Base-by-base conservation (phyloP, 2,797 vertebrate genomes). In the Toxotes lorentzi region DNA sequence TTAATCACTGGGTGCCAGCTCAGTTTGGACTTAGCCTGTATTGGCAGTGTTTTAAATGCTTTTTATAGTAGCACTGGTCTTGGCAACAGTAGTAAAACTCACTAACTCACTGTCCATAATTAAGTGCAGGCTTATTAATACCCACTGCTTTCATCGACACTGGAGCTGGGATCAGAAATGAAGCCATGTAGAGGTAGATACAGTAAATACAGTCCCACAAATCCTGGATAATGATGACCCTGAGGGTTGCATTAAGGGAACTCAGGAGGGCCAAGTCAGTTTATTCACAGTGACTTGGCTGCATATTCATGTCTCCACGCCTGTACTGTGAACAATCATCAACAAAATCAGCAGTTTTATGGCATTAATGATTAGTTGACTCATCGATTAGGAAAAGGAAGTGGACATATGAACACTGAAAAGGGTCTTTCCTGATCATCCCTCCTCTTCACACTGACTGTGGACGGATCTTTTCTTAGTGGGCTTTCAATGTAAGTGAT, bases 1-100 rank as follows among this genome's bases (percentile, higher is more conserved):
- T 53, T 78, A 69, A 73, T 32, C 43, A 23, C 67, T 32, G 19
- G 19, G 4, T 78, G 61, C 69, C 59, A 60, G 65, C 85, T 73
- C 51, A 70, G 56, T 63, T 82, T 81, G 67, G 68, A 73, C 54
- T 57, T 57, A n/a, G 43, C 65, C 23, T 83, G 70, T 65, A 19
- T 50, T 79, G 67, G 47, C 62, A 72, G 14, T 7, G 30, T 6
- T 40, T 63, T 73, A 0, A 54, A 41, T 14, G 80, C 14, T 69
- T 74, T 77, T 68, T 73, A 70, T 67, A 70, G 73, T 1, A 58
- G 34, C 61, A 3, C 43, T 34, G 57, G 35, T 66, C 27, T 76
- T 60, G 67, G 70, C 69, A 48, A n/a, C 59, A 41, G 58, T 2
- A 47, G 38, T 30, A 7, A 63, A 35, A 21, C 60, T 79, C 24